Percentiles rank a stretch among this genome's conserved stretches.
phyloP scores from a whole-genome alignment of 2,888 invertebrate genomes.

The Drosophila birchii region DNA sequence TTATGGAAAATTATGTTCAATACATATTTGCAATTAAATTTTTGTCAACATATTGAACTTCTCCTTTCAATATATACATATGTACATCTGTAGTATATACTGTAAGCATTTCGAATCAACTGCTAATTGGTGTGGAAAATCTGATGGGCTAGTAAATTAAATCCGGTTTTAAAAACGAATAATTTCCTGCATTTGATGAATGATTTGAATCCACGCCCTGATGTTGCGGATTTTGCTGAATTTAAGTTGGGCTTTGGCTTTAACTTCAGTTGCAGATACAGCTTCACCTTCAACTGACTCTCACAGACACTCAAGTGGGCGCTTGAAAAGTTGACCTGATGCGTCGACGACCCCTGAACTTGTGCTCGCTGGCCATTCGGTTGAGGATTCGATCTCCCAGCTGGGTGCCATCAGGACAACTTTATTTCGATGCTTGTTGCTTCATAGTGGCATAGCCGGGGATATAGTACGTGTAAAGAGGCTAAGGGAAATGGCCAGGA shows the following conservation, averaged over 20 bases:
- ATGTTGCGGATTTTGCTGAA: neutral
- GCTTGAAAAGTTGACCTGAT: constrained; percentile 23
- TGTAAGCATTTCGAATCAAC: constrained; percentile 3
- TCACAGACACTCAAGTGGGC: constrained; percentile 19
- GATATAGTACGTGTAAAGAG: constrained; percentile 14
- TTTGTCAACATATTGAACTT: neutral
- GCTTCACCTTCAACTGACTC: neutral
- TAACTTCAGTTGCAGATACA: neutral
- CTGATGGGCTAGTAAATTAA: constrained; percentile 5
- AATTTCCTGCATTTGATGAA: constrained; percentile 23
- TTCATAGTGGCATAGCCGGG: constrained; percentile 14
- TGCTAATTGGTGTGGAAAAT: constrained; percentile 24
- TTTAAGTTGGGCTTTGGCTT: constrained; percentile 6
- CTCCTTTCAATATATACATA: neutral
- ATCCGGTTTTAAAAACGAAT: constrained; percentile 8
- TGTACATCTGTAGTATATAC: neutral
- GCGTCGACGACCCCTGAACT: constrained; percentile 22
- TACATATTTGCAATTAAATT: no score
- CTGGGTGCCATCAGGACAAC: constrained; percentile 30
- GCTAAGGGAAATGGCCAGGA: constrained; percentile 2
- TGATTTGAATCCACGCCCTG: neutral
- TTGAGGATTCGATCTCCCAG: constrained; percentile 20
- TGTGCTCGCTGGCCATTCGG: neutral
- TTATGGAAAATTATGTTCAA: no score
- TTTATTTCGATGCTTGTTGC: constrained; percentile 38